Base-by-base conservation (phyloP, 1,140 invertebrate genomes). In the Drosophila ficusphila region DNA sequence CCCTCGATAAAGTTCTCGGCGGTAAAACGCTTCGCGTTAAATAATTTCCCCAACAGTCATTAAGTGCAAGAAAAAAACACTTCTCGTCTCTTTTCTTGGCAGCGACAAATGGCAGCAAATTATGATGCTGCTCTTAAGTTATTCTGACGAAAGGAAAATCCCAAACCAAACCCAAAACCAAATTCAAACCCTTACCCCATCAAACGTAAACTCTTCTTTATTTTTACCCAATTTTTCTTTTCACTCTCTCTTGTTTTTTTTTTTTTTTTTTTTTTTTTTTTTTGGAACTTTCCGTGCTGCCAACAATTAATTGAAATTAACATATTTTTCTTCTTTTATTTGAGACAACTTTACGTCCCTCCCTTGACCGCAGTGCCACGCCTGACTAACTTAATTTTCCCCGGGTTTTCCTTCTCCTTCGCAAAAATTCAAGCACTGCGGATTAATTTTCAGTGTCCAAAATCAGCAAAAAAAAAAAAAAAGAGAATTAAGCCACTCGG, bases 231-330 rank as follows among this genome's bases (percentile, higher is more conserved):
- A 57, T 69, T 79, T 75, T 16, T 67, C 33, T 33, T 64, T 47
- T 58, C 23, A 9, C 4, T 25, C 42, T 70, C 39, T 46, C 67
- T 51, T 11, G 14, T 34, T 57, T 54, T 5, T 25, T 48, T 70
- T 42, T 46, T 71, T 51, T 11, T 18, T 34, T 57, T 54, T 53
- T 70, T 53, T 11, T 11, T 53, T 75, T 54, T 57, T 72, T 58
- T 42, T 16, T 27, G 25, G 6, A 65, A 67, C 61, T 77, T 58
- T 71, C 58, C 47, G 18, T 46, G 12, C 46, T 64, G 71, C 79
- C 71, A 76, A 79, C 81, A 85, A 85, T 85, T 85, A 85, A 85
- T 85, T 86, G 81, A 86, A 85, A 85, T 79, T 85, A 85, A 86
- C 79, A 85, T 85, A 79, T 85, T 85, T 85, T 69, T 69, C 74